These are phyloP conservation scores for Volucella inflata DNA, from an alignment of 2,888 invertebrate genomes.

Conservation along the genomic window DNA sequence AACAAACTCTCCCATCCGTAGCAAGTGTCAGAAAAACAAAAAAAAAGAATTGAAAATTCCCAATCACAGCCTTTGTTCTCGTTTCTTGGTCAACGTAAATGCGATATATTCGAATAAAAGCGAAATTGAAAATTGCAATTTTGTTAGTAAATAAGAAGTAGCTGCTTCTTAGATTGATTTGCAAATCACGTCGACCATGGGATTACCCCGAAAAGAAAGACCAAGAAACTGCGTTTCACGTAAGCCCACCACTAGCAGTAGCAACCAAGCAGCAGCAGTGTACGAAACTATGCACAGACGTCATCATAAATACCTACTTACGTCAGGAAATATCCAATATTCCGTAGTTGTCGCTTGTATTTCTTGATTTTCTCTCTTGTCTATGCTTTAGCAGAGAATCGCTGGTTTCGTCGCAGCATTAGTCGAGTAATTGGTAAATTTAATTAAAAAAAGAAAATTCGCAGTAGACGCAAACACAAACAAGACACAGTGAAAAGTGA, in stretches of 20 bases:
- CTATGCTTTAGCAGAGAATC: constrained; percentile 35
- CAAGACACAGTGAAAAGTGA: constrained; percentile 5
- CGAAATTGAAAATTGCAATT: constrained; percentile 35
- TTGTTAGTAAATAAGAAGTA: constrained; percentile 59
- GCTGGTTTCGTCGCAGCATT: constrained; percentile 35
- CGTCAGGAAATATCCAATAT: constrained; percentile 61
- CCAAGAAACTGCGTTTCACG: constrained; percentile 55
- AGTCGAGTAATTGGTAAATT: constrained; percentile 59
- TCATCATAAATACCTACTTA: constrained; percentile 59
- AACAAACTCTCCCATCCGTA: constrained; percentile 13
- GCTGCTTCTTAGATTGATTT: constrained; percentile 20
- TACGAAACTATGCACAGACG: constrained; percentile 56
- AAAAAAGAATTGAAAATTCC: constrained; percentile 32
- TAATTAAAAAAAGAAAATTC: constrained; percentile 44
- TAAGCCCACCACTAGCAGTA: neutral
- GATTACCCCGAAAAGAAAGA: neutral
- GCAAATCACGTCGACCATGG: neutral
- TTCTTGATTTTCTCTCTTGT: constrained; percentile 24
- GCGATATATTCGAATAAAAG: constrained; percentile 25
- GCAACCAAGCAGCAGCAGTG: neutral
- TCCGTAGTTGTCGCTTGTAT: constrained; percentile 8
- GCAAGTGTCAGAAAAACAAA: constrained; percentile 59
- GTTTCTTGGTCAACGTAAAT: constrained; percentile 13
- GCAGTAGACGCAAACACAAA: neutral
- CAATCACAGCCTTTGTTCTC: constrained; percentile 60